phyloP scores from a whole-genome alignment of 2,113 vertebrate genomes.

The Bettongia penicillata region DNA sequence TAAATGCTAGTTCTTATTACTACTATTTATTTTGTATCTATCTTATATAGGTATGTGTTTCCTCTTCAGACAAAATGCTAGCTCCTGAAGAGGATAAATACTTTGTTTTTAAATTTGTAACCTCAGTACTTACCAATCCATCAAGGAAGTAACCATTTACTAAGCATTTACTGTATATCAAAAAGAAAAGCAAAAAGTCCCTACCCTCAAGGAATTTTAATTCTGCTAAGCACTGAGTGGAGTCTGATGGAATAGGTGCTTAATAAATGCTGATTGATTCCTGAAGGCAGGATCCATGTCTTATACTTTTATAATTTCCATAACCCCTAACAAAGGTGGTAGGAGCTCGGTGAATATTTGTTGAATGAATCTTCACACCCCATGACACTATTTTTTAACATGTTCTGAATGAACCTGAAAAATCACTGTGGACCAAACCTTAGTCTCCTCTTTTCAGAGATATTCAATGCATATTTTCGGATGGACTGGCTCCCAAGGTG shows the following conservation, averaged over 20 bases:
- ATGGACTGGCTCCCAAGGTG: slow-evolving; percentile 71
- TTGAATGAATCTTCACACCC: neutral
- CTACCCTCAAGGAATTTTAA: neutral
- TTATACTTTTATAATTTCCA: neutral
- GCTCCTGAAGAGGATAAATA: no score
- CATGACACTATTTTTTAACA: accelerated
- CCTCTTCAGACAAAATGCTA: no score
- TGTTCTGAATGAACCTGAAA: neutral
- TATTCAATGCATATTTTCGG: slow-evolving; percentile 82
- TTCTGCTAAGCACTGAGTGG: neutral
- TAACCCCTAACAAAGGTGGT: neutral
- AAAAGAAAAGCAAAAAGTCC: neutral
- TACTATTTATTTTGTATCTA: no score
- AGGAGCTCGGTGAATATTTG: neutral
- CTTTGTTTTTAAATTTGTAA: neutral
- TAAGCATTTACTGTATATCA: neutral
- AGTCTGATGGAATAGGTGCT: neutral
- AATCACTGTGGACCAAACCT: slow-evolving; percentile 78
- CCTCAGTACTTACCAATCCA: neutral
- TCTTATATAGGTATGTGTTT: no score
- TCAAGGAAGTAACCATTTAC: neutral
- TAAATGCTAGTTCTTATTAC: no score
- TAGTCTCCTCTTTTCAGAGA: slow-evolving; percentile 87
- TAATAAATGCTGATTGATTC: neutral
- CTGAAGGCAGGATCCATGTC: no score